phyloP scores from a whole-genome alignment of 2,113 vertebrate species.

The Burhinus oedicnemus region DNA sequence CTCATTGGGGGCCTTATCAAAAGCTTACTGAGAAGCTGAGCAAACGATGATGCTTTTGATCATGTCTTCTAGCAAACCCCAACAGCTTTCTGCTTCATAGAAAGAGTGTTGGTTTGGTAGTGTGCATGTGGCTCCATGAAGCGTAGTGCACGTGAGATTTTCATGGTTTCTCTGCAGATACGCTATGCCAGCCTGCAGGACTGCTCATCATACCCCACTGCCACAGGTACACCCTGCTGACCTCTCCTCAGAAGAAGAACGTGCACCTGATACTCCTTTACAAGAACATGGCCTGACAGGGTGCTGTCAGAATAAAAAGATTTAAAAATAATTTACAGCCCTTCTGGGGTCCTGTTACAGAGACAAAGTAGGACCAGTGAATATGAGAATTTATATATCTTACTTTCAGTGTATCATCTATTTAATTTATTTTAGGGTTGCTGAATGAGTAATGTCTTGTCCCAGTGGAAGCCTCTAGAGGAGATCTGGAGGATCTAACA shows the following conservation, averaged over 20 bases:
- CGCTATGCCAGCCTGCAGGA: rapidly evolving
- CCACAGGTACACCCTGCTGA: rapidly evolving
- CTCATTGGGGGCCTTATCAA: neutral
- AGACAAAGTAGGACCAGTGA: neutral
- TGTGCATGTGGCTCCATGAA: neutral
- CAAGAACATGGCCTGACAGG: neutral
- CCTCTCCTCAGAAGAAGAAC: neutral
- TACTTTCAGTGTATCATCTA: neutral
- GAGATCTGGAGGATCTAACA: neutral
- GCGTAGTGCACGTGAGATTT: neutral
- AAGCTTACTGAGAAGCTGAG: neutral
- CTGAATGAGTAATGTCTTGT: neutral
- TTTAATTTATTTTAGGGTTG: neutral
- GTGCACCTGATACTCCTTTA: neutral
- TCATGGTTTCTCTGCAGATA: neutral
- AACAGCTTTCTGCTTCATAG: neutral
- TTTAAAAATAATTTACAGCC: neutral
- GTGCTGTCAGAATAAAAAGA: neutral
- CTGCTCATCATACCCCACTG: neutral
- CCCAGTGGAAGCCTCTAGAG: neutral
- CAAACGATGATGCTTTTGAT: neutral
- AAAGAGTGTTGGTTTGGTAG: neutral
- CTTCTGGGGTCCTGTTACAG: neutral
- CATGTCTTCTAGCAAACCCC: neutral
- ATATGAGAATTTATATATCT: neutral